Conservation (phyloP, 2,888 invertebrate genomes). For the Hymenopus coronatus region DNA sequence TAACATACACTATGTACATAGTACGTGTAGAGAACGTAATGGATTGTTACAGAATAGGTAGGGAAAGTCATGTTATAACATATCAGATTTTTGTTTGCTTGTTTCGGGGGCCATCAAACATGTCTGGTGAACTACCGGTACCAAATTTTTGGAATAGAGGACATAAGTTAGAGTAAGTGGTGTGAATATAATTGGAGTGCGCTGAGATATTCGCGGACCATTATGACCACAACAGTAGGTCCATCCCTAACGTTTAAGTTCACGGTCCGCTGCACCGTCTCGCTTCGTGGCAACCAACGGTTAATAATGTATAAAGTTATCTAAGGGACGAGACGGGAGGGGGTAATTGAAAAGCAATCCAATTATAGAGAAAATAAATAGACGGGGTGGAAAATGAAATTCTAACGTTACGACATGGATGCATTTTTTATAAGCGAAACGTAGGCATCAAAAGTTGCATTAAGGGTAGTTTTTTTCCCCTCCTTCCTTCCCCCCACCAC, state of each 20-base stretch:
- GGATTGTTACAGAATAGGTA: too few relatives aligned
- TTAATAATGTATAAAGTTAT: slow-evolving; percentile 27
- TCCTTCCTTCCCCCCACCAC: neutral
- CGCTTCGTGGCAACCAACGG: slow-evolving; percentile 1
- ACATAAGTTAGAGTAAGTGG: too few relatives aligned
- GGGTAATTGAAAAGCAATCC: slow-evolving; percentile 38
- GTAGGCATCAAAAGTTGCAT: slow-evolving; percentile 6
- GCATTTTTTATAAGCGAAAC: slow-evolving; percentile 18
- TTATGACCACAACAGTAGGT: neutral
- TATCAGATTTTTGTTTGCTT: too few relatives aligned
- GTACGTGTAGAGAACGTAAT: too few relatives aligned
- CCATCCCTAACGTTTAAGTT: neutral
- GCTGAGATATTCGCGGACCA: too few relatives aligned
- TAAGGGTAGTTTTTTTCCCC: neutral
- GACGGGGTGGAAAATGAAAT: slow-evolving; percentile 36
- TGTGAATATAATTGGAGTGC: too few relatives aligned
- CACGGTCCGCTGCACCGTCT: neutral
- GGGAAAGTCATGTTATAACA: too few relatives aligned
- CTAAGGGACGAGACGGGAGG: slow-evolving; percentile 13
- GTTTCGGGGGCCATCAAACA: too few relatives aligned
- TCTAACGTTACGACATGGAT: slow-evolving; percentile 13
- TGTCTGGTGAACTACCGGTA: too few relatives aligned
- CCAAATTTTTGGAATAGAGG: too few relatives aligned
- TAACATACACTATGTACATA: too few relatives aligned
- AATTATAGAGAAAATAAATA: slow-evolving; percentile 39